A percentile compares a stretch with the other conserved stretches of the same genome.
These are phyloP conservation scores for Eupithecia centaureata DNA, from an alignment of 2,888 invertebrate species.

Conservation along the genomic window DNA sequence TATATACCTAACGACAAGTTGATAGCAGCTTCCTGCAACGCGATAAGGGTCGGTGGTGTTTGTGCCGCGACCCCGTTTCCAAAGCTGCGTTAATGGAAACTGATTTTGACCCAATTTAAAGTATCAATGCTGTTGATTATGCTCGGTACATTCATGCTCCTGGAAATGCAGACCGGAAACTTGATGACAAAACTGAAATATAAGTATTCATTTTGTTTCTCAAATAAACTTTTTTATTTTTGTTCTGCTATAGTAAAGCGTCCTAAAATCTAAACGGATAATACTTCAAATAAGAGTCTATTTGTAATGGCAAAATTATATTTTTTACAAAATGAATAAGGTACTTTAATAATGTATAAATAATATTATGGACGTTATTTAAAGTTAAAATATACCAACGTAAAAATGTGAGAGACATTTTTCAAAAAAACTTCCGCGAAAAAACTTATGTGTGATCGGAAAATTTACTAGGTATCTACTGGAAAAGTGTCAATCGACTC, in stretches of 20 bases:
- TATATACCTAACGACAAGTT: conserved; percentile 79
- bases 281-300: background rate
- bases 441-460: too few relatives aligned
- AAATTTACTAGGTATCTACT: background rate
- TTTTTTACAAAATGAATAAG: background rate
- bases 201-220: background rate
- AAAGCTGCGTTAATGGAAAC: conserved; percentile 77
- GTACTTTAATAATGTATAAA: too few relatives aligned
- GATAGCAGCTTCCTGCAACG: conserved; percentile 77
- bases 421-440: too few relatives aligned
- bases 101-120: conserved; percentile 80
- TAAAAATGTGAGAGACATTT: too few relatives aligned
- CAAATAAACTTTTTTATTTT: background rate
- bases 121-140: conserved; percentile 55
- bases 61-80: conserved; percentile 75
- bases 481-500: background rate
- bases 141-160: conserved; percentile 37
- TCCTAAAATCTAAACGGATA: background rate
- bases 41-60: conserved; percentile 73
- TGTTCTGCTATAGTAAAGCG: background rate
- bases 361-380: too few relatives aligned
- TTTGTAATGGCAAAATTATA: background rate
- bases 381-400: too few relatives aligned
- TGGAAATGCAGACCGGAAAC: conserved; percentile 37
- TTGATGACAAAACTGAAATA: conserved; percentile 31